phyloP scores from a whole-genome alignment of 30 jellyfish, hydroid and myxozoan species.

The Chrysaora quinquecirrha region DNA sequence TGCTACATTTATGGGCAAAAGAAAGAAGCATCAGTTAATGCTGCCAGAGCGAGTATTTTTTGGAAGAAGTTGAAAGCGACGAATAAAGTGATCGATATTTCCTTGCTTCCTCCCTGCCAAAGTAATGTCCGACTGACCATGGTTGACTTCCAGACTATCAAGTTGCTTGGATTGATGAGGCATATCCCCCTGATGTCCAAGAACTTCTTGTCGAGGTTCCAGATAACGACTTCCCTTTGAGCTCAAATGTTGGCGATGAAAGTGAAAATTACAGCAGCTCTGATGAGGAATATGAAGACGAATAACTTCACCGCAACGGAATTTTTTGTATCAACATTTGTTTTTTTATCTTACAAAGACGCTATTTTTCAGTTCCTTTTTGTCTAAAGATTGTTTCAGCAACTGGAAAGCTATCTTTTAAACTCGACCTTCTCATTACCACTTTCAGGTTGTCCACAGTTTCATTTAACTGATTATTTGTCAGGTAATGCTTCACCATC shows the following conservation, averaged over 20 bases:
- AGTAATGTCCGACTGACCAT: slow-evolving; percentile 46
- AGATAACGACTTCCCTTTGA: slow-evolving; percentile 28
- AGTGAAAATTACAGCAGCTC: slow-evolving; percentile 16
- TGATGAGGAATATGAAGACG: slow-evolving; percentile 16
- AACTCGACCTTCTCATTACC: slow-evolving; percentile 8
- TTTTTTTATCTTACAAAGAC: neutral
- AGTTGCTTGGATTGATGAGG: slow-evolving; percentile 58
- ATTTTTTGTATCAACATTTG: neutral
- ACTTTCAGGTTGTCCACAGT: slow-evolving; percentile 8
- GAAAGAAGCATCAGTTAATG: slow-evolving; percentile 30
- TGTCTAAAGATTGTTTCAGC: slow-evolving; percentile 9
- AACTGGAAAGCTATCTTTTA: slow-evolving; percentile 3
- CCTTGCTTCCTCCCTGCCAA: slow-evolving; percentile 22
- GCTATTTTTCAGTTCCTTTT: neutral
- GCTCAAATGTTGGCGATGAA: slow-evolving; percentile 12
- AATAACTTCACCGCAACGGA: slow-evolving; percentile 8
- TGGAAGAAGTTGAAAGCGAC: slow-evolving; percentile 20
- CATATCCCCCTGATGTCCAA: slow-evolving; percentile 44
- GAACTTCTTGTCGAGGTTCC: slow-evolving; percentile 50
- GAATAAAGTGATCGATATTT: slow-evolving; percentile 10
- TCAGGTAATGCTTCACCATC: slow-evolving; percentile 18
- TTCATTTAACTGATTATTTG: neutral
- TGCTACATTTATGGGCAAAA: slow-evolving; percentile 41
- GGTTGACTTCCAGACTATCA: slow-evolving; percentile 47
- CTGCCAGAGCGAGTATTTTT: slow-evolving; percentile 31